These are phyloP conservation scores for Rhabditoides inermis DNA, from an alignment of 2,888 invertebrate species.

Conservation along the genomic window DNA sequence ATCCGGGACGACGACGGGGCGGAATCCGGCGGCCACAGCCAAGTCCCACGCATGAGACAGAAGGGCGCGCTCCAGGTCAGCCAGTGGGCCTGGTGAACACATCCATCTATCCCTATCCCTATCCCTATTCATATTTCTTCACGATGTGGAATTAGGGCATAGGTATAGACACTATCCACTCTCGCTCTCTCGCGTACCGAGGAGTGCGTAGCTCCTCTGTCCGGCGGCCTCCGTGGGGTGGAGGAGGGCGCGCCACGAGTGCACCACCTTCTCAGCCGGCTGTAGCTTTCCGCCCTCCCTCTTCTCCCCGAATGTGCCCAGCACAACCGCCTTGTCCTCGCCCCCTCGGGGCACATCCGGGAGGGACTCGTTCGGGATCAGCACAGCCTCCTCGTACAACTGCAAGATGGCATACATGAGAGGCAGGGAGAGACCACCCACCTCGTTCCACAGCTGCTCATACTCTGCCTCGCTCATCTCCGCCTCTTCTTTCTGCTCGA, in stretches of 20 bases:
- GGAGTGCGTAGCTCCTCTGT: slow-evolving; percentile 39
- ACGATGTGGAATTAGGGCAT: no score
- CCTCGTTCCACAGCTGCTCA: slow-evolving; percentile 32
- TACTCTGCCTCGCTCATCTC: slow-evolving; percentile 24
- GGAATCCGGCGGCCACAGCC: slow-evolving; percentile 25
- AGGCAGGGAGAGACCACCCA: slow-evolving; percentile 4
- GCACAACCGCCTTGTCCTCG: slow-evolving; percentile 7
- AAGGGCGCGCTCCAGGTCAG: slow-evolving; percentile 23
- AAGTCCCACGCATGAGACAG: slow-evolving; percentile 27
- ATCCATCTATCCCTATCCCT: background rate
- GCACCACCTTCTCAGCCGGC: slow-evolving; percentile 37
- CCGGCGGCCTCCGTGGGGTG: slow-evolving; percentile 41
- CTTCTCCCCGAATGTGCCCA: slow-evolving; percentile 14
- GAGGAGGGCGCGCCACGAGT: slow-evolving; percentile 37
- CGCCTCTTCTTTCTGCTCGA: slow-evolving; percentile 8
- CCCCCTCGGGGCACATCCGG: slow-evolving; percentile 27
- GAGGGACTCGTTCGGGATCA: slow-evolving; percentile 41
- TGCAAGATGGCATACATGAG: slow-evolving; percentile 7
- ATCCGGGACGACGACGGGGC: slow-evolving; percentile 43
- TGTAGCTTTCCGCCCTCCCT: slow-evolving; percentile 14
- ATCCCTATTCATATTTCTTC: no score
- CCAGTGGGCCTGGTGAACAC: slow-evolving; percentile 12
- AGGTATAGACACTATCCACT: slow-evolving; percentile 11
- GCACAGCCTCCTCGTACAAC: slow-evolving; percentile 35
- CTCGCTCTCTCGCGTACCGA: slow-evolving; percentile 22